Percentiles rank a stretch among this genome's conserved stretches.
phyloP scores from a whole-genome alignment of 2,888 invertebrate genomes.

The Herminia tarsipennalis region DNA sequence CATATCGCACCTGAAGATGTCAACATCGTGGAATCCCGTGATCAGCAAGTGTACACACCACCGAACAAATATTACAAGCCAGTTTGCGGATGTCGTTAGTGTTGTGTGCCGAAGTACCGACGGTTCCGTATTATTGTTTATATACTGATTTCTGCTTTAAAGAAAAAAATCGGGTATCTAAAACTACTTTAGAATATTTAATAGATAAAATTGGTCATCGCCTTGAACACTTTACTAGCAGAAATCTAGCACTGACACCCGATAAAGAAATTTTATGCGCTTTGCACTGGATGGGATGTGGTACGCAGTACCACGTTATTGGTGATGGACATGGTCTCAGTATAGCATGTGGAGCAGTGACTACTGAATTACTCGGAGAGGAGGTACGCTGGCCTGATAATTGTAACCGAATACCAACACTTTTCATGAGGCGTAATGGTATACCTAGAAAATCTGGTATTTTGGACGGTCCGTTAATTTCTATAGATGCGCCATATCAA shows the following conservation, averaged over 20 bases:
- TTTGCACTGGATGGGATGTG: slow-evolving; percentile 1
- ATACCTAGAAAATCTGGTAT: not conserved
- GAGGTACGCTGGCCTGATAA: slow-evolving; percentile 17
- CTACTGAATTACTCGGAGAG: slow-evolving; percentile 13
- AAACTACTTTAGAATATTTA: not conserved
- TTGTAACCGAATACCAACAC: slow-evolving; percentile 9
- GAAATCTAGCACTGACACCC: too few species aligned
- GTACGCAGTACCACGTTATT: slow-evolving; percentile 1
- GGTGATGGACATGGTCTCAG: slow-evolving; percentile 4
- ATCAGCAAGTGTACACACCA: too few species aligned
- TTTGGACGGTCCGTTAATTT: not conserved
- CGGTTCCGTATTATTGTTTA: too few species aligned
- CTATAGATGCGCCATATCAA: slow-evolving; percentile 7
- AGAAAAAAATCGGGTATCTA: not conserved
- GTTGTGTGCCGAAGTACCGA: too few species aligned
- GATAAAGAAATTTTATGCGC: slow-evolving; percentile 2
- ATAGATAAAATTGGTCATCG: not conserved
- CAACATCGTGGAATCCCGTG: too few species aligned
- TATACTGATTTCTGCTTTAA: slow-evolving; percentile 6
- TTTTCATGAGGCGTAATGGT: not conserved
- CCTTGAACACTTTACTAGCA: too few species aligned
- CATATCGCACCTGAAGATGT: too few species aligned
- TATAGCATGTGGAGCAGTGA: slow-evolving; percentile 3
- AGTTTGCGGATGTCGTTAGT: too few species aligned
- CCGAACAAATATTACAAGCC: too few species aligned